Percentiles rank a stretch among this genome's conserved stretches.
Evolutionary conservation across 2,113 vertebrate species (phyloP).

Genomic region (Calidris pugnax): DNA sequence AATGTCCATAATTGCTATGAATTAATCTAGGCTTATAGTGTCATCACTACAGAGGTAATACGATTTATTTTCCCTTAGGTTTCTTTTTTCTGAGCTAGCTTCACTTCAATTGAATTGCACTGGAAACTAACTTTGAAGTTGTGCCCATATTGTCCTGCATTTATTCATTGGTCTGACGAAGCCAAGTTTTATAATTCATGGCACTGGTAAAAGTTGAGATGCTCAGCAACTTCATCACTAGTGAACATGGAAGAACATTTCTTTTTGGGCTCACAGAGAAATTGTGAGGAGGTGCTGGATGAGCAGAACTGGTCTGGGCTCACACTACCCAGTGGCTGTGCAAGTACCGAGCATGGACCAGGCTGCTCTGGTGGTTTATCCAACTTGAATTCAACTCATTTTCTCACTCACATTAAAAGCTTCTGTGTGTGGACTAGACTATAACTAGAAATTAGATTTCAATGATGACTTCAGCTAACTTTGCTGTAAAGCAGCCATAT

Average conservation of each 20-base stretch:
- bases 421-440: not conserved
- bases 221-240: not conserved
- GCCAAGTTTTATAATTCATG: not conserved
- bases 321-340: too few species aligned
- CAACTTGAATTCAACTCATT: not conserved
- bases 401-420: not conserved
- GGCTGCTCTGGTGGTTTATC: too few species aligned
- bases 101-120: not conserved
- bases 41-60: not conserved
- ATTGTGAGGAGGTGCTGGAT: not conserved
- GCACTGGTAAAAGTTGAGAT: not conserved
- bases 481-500: not conserved
- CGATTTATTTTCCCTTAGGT: not conserved
- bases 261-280: not conserved
- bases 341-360: accelerated
- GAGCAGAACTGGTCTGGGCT: not conserved
- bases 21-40: not conserved
- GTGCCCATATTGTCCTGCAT: not conserved
- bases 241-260: not conserved
- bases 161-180: not conserved
- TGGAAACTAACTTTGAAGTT: not conserved
- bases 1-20: not conserved
- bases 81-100: not conserved
- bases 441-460: not conserved
- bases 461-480: not conserved